Conservation (phyloP, 2,888 invertebrate species). For the Icerya purchasi region DNA sequence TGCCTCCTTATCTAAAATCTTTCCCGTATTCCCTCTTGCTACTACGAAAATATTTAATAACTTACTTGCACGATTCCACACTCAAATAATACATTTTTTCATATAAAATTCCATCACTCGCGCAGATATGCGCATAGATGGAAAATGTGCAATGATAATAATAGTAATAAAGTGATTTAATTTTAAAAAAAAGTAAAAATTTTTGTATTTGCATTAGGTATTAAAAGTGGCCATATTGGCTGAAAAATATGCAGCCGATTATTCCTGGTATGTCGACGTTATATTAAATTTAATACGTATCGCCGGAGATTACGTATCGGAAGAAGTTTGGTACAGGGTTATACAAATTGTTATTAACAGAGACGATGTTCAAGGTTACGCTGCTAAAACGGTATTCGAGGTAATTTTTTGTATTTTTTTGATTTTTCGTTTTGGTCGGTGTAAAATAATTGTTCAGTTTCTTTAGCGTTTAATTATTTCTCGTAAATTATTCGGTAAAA, state of each 20-base stretch:
- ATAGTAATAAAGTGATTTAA: too few species aligned
- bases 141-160: too few species aligned
- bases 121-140: too few species aligned
- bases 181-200: too few species aligned
- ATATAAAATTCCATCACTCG: too few species aligned
- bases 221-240: conserved; percentile 96
- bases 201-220: conserved; percentile 29
- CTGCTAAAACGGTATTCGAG: conserved; percentile 98
- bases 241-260: conserved; percentile 98
- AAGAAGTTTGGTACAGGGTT: conserved; percentile 99
- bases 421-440: too few species aligned
- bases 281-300: conserved; percentile 96
- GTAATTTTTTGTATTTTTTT: conserved; percentile 24
- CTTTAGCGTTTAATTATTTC: not conserved
- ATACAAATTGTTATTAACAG: conserved; percentile 98
- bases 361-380: conserved; percentile 98
- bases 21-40: too few species aligned
- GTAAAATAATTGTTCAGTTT: not conserved
- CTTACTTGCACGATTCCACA: too few species aligned
- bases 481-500: not conserved
- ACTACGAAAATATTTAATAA: too few species aligned
- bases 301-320: conserved; percentile 98
- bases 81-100: too few species aligned
- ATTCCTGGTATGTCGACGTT: conserved; percentile 97
- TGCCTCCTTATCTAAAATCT: too few species aligned